Evolutionary conservation across 2,797 vertebrate genomes (phyloP), one percentile per base, ranked within the genome.

Genomic region (Brachyrhaphis roseni): DNA sequence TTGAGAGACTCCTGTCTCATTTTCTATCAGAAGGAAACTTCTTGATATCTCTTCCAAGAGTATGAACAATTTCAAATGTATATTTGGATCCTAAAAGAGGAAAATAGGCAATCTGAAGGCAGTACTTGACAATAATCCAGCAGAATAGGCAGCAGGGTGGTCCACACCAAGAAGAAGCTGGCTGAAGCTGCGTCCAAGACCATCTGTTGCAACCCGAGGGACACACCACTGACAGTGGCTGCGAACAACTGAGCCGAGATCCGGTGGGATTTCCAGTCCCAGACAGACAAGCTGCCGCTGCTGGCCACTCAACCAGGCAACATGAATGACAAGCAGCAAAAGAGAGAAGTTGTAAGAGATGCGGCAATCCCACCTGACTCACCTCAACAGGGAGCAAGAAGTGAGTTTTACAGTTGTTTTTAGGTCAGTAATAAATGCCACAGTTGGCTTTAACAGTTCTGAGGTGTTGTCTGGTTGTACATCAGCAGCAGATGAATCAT

Each of bases 301-400:
- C 66, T 55, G 39, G n/a, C 12, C 49, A 51, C 28, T 53, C 76
- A 78, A 55, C 31, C 41, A 47, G 70, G 57, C 51, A 59, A 16
- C 12, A 41, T 78, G 71, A 73, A n/a, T 73, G 77, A 73, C 77
- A 78, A 62, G 77, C n/a, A 64, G 43, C 43, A 78, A 70, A 70
- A 75, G 39, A 75, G 72, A 31, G 15, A 57, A 36, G 78, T n/a
- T 57, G 73, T 80, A 41, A 68, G 31, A 57, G 73, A 57, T 57
- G n/a, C 36, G 36, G 59, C 45, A 77, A 53, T 73, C 51, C 64
- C 20, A 51, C 1, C 62, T 53, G 78, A 75, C 20, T 55, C 72
- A 75, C 73, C 41, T 64, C 28, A 70, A 36, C 31, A 45, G 39
- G 18, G 47, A 70, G 28, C 20, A 36, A 59, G 8, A 70, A 72